Base-by-base conservation (phyloP, 2,797 vertebrate genomes). In the Xenopus petersii region DNA sequence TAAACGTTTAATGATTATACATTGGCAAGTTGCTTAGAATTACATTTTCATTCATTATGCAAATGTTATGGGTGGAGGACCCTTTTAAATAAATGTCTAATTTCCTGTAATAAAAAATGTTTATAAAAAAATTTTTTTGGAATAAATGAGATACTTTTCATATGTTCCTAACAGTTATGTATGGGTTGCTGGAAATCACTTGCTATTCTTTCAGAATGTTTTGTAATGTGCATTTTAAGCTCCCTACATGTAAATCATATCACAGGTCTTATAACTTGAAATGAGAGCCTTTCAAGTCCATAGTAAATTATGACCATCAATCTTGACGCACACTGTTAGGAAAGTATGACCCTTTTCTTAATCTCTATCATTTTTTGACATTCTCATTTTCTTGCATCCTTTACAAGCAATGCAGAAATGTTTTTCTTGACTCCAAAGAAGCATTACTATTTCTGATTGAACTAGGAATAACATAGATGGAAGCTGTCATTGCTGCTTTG, bases 281-380 rank as follows among this genome's bases (percentile, higher is more conserved):
- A 74, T 70, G 61, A 33, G 47, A 74, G 42, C 42, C 48, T 74
- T 65, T 79, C 62, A 74, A 67, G 46, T 59, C 66, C 51, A 60
- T 65, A 49, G 62, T 74, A 54, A 59, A 79, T 74, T 70, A 75
- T 79, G 56, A 59, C 46, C 30, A 60, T 79, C 71, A 79, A 65
- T 65, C 71, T 59, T 74, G 61, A 66, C 56, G 49, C 12, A 24
- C n/a, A 70, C 56, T 60, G 36, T 59, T 69, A 42, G 51, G 24
- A 70, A 63, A 74, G 72, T 61, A 70, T 54, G 36, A 64, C 56
- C 61, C 61, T 64, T 59, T 70, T 70, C 54, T 77, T 54, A 15
- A 10, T 55, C 67, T 66, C 71, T 74, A 70, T 79, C 76, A 79
- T 66, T 79, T 70, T 74, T 64, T 79, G 76, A 74, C 76, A 79